Evolutionary conservation across 1,140 invertebrate species (phyloP), one percentile per base, ranked within the genome.

Genomic region (Holotrichia oblita): DNA sequence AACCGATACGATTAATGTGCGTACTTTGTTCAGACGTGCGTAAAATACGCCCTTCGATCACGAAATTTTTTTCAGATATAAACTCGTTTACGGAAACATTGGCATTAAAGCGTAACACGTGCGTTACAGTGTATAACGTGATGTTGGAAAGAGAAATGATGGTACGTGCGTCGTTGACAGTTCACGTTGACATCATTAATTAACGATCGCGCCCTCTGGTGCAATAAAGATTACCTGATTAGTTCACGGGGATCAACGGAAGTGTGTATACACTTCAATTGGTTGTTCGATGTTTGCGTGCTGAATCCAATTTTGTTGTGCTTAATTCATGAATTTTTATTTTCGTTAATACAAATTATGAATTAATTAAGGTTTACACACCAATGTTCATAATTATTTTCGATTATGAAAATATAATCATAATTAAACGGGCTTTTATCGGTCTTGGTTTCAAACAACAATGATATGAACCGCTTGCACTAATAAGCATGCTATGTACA

Each of bases 111-210:
- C n/a, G n/a, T n/a, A n/a, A n/a, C n/a, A 12, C 44, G 44, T 48
- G n/a, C 12, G n/a, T 48, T 48, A 48, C 10, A 48, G n/a, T 9
- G 44, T 48, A 48, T 48, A 14, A 48, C 44, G 44, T 48, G 44
- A 10, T n/a, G 4, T 48, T 48, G 12, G 44, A 14, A 48, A 12
- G 44, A n/a, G 12, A n/a, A 48, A 12, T 48, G 8, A 14, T 0
- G 44, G 44, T 12, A 48, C 44, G 44, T 48, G 44, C 44, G 44
- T 48, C 44, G 44, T 48, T 48, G 44, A 48, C 44, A 48, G 44
- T 48, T 48, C 44, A 48, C 44, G 44, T 48, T 48, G 44, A 48
- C 44, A 48, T 48, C 44, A 48, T 48, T 48, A 48, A 48, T 48
- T 48, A 48, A 48, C 44, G 44, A 48, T 48, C 12, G 44, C 0